Percentiles rank a stretch among this genome's conserved stretches.
These are phyloP conservation scores for Synergus japonicus DNA, from an alignment of 2,888 invertebrate species.

Conservation along the genomic window DNA sequence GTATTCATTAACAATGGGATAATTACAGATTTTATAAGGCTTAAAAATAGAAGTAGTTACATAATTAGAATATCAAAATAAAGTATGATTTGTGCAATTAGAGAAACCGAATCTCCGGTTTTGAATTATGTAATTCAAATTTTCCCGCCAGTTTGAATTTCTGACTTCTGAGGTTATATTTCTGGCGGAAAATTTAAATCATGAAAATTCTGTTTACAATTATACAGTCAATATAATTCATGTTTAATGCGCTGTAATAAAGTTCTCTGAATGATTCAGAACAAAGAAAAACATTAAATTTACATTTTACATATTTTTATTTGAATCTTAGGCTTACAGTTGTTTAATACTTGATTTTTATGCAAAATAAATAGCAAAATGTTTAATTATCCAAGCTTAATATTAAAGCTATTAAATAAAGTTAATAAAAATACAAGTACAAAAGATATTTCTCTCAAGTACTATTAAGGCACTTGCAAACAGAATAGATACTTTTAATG, in stretches of 20 bases:
- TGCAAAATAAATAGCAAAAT: slow-evolving; percentile 32
- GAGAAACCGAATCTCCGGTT: background rate
- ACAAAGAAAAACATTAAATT: background rate
- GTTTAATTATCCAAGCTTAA: background rate
- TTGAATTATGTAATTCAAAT: background rate
- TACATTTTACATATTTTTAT: background rate
- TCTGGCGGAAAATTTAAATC: background rate
- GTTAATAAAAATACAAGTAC: slow-evolving; percentile 9
- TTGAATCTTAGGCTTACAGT: background rate
- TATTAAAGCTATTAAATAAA: background rate
- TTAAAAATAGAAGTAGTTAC: background rate
- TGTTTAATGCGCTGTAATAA: no score
- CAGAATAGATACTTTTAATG: background rate
- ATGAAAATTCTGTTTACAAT: background rate
- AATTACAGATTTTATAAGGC: background rate
- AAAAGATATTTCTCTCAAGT: background rate
- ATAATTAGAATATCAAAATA: background rate
- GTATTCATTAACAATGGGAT: background rate
- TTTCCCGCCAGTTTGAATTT: background rate
- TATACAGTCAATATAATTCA: no score
- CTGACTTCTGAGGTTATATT: background rate
- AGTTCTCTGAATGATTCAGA: background rate
- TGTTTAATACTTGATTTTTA: background rate
- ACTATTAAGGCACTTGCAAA: slow-evolving; percentile 18
- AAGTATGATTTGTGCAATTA: background rate